These are phyloP conservation scores for Anomalospiza imberbis DNA, from an alignment of 2,797 vertebrate genomes.

Conservation along the genomic window DNA sequence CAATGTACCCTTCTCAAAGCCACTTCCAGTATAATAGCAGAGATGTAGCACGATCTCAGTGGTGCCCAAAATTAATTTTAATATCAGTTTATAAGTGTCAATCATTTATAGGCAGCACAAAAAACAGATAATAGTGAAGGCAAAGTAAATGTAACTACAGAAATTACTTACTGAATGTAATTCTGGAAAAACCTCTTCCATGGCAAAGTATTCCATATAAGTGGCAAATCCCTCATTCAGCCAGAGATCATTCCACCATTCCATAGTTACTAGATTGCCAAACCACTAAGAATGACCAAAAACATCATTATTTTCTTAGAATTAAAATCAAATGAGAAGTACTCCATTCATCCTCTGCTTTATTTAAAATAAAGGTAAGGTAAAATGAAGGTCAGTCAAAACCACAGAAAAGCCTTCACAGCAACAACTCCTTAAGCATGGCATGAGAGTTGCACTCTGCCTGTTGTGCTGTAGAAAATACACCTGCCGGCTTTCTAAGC, in stretches of 20 bases:
- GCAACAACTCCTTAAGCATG: not conserved
- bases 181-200: slow-evolving; percentile 79
- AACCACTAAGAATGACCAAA: slow-evolving; percentile 84
- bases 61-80: not conserved
- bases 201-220: slow-evolving; percentile 90
- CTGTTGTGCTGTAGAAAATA: not conserved
- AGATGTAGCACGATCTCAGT: not conserved
- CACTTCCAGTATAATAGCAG: not conserved
- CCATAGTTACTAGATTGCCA: slow-evolving; percentile 96
- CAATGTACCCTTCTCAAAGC: not conserved
- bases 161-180: slow-evolving; percentile 82
- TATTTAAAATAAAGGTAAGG: not conserved
- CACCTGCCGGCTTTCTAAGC: not conserved
- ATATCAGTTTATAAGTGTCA: not conserved
- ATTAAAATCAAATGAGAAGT: not conserved
- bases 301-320: not conserved
- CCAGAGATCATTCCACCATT: slow-evolving; percentile 98
- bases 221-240: slow-evolving; percentile 97
- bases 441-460: not conserved
- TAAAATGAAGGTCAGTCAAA: not conserved
- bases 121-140: not conserved
- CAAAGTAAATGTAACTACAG: not conserved
- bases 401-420: not conserved
- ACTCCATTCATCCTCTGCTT: not conserved
- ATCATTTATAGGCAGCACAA: not conserved